Conservation (phyloP, 1,140 invertebrate genomes). For the Drosophila simulans region DNA sequence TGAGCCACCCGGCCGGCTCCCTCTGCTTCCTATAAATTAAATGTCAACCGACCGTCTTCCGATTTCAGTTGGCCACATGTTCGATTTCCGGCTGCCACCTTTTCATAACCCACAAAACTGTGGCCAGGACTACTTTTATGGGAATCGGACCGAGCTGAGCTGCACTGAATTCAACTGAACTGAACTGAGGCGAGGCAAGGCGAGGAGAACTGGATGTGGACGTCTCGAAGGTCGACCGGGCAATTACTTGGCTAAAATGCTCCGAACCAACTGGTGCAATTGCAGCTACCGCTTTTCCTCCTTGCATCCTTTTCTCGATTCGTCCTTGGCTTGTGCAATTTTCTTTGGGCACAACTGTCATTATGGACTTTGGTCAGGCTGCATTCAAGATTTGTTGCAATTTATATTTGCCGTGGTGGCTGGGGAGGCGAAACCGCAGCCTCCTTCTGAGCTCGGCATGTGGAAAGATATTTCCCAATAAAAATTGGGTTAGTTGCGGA, state of each 20-base stretch:
- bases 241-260: slow-evolving; percentile 59
- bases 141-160: slow-evolving; percentile 13
- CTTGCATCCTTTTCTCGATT: slow-evolving; percentile 19
- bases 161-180: slow-evolving; percentile 3
- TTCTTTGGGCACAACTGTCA: slow-evolving; percentile 50
- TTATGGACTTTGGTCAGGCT: slow-evolving; percentile 56
- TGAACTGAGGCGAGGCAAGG: slow-evolving; percentile 1
- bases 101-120: slow-evolving; percentile 68
- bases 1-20: slow-evolving; percentile 31
- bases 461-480: slow-evolving; percentile 34
- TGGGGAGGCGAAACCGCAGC: slow-evolving; percentile 23
- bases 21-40: slow-evolving; percentile 68
- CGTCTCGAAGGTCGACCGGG: slow-evolving; percentile 66
- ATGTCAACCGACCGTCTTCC: slow-evolving; percentile 60
- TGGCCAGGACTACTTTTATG: slow-evolving; percentile 58
- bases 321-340: slow-evolving; percentile 77
- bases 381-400: slow-evolving; percentile 46
- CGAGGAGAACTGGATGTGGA: slow-evolving; percentile 9
- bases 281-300: slow-evolving; percentile 40
- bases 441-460: slow-evolving; percentile 18
- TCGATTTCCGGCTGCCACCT: slow-evolving; percentile 69
- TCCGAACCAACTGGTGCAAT: slow-evolving; percentile 56
- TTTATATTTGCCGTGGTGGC: slow-evolving; percentile 10
- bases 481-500: slow-evolving; percentile 34
- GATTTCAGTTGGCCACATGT: slow-evolving; percentile 71